phyloP scores from a whole-genome alignment of 2,797 vertebrate genomes.

The Anabacerthia variegaticeps region DNA sequence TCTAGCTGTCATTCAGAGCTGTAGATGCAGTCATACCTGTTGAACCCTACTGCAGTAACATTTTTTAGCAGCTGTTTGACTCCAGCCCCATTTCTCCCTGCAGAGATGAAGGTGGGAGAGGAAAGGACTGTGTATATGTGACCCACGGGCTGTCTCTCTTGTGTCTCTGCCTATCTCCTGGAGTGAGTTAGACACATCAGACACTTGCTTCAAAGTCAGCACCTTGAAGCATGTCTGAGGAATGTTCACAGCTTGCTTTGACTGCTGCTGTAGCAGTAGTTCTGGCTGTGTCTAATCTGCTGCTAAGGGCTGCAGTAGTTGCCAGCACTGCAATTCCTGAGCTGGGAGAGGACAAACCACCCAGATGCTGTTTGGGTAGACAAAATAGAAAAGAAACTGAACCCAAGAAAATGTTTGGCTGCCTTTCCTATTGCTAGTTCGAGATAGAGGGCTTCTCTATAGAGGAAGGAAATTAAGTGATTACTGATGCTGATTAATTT shows the following conservation, averaged over 20 bases:
- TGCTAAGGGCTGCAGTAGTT: neutral
- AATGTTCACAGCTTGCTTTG: neutral
- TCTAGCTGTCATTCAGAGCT: neutral
- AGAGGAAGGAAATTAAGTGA: neutral
- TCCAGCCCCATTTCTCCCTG: neutral
- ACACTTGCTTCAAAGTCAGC: neutral
- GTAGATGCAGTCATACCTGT: too few relatives aligned
- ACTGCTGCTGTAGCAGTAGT: neutral
- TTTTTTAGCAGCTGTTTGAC: neutral
- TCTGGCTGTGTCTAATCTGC: neutral
- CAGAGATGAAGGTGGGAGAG: neutral
- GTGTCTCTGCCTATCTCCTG: neutral
- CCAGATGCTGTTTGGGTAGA: neutral
- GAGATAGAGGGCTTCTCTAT: neutral
- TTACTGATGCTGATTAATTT: constrained; percentile 25
- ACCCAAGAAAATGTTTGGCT: neutral
- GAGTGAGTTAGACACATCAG: neutral
- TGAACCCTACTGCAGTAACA: neutral
- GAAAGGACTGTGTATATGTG: rapidly evolving
- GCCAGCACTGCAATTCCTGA: neutral
- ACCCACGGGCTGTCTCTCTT: neutral
- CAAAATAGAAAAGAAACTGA: neutral
- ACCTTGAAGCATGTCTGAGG: neutral
- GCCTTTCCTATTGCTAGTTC: neutral
- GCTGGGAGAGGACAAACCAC: neutral